Conservation (phyloP, 2,113 vertebrate species). For the Neogale vison region DNA sequence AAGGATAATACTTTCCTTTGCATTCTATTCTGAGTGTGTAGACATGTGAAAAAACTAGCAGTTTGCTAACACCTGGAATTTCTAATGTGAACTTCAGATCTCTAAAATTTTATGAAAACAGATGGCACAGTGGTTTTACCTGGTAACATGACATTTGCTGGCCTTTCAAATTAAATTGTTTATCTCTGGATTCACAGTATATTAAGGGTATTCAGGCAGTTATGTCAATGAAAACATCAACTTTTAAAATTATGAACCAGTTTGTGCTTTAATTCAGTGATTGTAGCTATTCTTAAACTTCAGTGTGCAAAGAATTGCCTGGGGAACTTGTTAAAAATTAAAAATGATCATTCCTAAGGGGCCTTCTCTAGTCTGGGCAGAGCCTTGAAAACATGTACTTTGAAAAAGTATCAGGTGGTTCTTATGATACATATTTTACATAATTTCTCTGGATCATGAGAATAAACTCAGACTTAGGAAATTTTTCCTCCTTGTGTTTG, state of each 20-base stretch:
- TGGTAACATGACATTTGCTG: neutral
- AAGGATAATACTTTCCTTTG: constrained; percentile 48
- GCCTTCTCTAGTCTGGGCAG: neutral
- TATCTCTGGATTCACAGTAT: neutral
- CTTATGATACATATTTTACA: neutral
- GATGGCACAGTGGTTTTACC: neutral
- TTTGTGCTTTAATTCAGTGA: constrained; percentile 32
- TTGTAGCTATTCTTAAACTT: neutral
- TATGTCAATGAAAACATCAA: neutral
- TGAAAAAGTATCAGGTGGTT: neutral
- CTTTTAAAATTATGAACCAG: neutral
- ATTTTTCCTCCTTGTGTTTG: neutral
- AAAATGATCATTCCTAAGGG: neutral
- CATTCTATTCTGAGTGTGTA: neutral
- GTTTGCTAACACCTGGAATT: constrained; percentile 14
- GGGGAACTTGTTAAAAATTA: neutral
- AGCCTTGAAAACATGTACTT: neutral
- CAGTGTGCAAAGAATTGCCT: neutral
- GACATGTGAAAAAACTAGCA: neutral
- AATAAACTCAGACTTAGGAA: neutral
- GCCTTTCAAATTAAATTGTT: neutral
- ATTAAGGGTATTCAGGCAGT: neutral
- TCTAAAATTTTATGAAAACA: neutral
- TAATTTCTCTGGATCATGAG: neutral
- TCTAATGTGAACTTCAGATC: neutral